phyloP scores from a whole-genome alignment of 2,797 vertebrate species.

The Periparus ater region DNA sequence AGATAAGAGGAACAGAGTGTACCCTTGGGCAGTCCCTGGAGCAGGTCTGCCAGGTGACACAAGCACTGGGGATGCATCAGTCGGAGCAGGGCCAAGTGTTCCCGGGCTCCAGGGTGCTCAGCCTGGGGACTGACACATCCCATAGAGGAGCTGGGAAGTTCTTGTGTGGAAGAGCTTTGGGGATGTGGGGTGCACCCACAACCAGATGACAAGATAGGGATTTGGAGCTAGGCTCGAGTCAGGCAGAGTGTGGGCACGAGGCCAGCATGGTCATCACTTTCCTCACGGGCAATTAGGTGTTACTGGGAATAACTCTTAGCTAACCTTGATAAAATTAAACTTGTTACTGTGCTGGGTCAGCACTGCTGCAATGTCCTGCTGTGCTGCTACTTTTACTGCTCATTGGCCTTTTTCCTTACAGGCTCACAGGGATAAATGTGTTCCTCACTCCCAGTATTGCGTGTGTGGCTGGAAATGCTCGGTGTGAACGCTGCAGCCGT shows the following conservation, averaged over 20 bases:
- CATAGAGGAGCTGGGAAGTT: background rate
- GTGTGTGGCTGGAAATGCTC: background rate
- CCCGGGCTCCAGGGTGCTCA: background rate
- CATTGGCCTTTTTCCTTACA: background rate
- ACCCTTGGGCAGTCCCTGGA: background rate
- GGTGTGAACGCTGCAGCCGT: rapidly evolving
- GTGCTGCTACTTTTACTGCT: background rate
- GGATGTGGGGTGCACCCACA: background rate
- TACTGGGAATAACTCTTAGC: background rate
- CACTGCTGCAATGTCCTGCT: background rate
- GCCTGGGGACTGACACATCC: background rate
- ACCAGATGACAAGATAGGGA: no score
- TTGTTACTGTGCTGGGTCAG: background rate
- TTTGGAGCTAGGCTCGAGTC: background rate
- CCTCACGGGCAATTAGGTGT: background rate
- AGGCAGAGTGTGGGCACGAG: background rate
- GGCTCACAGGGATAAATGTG: background rate
- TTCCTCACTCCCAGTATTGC: background rate
- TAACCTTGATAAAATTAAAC: background rate
- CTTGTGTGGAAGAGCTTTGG: background rate
- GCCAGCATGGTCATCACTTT: background rate
- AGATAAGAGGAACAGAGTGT: background rate
- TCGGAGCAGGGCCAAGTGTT: rapidly evolving
- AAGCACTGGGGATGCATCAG: background rate
- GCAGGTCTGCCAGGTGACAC: background rate